phyloP scores from a whole-genome alignment of 2,888 invertebrate genomes.

The Meiosimyza platycephala region DNA sequence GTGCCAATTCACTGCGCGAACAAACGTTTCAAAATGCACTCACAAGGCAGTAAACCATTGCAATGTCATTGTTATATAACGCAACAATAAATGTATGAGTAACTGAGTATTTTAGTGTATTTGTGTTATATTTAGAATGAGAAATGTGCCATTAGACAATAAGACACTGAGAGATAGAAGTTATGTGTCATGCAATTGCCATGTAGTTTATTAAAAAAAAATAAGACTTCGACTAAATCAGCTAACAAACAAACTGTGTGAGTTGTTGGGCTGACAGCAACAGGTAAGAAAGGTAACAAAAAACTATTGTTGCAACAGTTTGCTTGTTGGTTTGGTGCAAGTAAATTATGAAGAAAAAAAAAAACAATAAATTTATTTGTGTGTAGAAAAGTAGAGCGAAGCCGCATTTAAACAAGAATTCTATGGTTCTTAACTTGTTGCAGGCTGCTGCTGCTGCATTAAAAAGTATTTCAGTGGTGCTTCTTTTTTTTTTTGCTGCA shows the following conservation, averaged over 20 bases:
- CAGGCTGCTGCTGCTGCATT: neutral
- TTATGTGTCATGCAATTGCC: no score
- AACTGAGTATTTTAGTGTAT: neutral
- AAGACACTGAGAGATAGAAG: slow-evolving; percentile 4
- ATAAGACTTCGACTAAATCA: neutral
- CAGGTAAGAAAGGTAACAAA: neutral
- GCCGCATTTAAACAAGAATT: no score
- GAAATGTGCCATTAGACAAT: slow-evolving; percentile 32
- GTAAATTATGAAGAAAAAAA: no score
- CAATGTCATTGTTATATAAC: slow-evolving; percentile 16
- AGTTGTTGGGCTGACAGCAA: neutral
- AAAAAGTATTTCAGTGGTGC: neutral
- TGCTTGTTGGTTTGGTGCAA: no score
- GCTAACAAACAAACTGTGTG: neutral
- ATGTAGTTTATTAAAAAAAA: no score
- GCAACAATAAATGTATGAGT: neutral
- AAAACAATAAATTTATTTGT: no score
- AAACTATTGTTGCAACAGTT: no score
- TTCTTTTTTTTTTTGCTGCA: no score
- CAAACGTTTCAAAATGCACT: no score
- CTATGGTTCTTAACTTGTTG: no score
- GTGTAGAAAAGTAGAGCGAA: no score
- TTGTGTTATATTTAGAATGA: slow-evolving; percentile 1
- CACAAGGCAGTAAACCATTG: slow-evolving; percentile 2
- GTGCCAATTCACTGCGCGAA: no score